Evolutionary conservation across 2,797 vertebrate genomes (phyloP).

Genomic region (Ctenochaetus hawaiiensis): DNA sequence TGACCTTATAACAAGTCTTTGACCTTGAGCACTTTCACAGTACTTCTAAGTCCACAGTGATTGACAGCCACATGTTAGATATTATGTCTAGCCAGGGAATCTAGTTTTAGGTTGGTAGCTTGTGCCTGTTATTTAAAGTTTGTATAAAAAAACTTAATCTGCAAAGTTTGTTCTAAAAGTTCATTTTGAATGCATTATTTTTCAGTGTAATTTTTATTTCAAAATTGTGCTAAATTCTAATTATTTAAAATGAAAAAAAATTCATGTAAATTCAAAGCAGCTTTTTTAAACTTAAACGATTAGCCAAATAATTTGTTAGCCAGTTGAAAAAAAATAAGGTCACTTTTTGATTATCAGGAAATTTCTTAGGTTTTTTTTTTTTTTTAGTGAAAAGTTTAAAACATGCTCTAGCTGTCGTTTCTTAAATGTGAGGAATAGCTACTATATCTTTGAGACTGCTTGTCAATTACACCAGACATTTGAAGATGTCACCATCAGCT

Average conservation of each 20-base stretch:
- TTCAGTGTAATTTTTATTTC: not conserved
- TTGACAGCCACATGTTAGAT: conserved; percentile 28
- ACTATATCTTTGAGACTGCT: not conserved
- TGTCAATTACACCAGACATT: not conserved
- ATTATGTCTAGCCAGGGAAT: conserved; percentile 10
- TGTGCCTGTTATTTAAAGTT: not conserved
- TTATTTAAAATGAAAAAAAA: too few relatives aligned
- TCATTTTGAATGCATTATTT: not conserved
- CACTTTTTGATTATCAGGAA: too few relatives aligned
- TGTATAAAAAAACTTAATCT: not conserved
- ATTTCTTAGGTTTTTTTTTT: too few relatives aligned
- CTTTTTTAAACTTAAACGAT: not conserved
- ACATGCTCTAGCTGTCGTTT: not conserved
- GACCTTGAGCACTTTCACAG: conserved; percentile 58
- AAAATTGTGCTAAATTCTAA: not conserved
- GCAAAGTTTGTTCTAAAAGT: not conserved
- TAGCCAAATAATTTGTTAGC: not conserved
- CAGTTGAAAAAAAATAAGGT: too few relatives aligned
- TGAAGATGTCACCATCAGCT: not conserved
- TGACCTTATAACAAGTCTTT: conserved; percentile 66
- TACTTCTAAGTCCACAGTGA: not conserved
- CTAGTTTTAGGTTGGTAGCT: not conserved
- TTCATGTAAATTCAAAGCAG: not conserved
- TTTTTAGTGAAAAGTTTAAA: not conserved
- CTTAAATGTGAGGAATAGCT: not conserved